These are phyloP conservation scores for Matsumyia berberina DNA, from an alignment of 2,888 invertebrate genomes.

Conservation along the genomic window DNA sequence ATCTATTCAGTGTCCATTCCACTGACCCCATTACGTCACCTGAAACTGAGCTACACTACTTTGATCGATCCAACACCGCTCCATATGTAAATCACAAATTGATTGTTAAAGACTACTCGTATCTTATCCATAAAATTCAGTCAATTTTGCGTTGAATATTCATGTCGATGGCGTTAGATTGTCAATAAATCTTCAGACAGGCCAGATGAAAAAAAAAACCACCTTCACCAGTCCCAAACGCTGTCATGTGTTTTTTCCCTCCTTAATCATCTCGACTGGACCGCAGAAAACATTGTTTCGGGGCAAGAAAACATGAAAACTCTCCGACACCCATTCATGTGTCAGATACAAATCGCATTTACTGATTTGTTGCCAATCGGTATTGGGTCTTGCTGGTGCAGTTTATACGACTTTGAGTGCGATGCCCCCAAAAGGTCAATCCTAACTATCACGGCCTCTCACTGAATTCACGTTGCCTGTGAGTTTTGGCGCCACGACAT, in stretches of 20 bases:
- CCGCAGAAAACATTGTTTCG: not conserved
- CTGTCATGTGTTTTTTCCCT: not conserved
- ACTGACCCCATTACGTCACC: slow-evolving; percentile 37
- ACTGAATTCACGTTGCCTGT: slow-evolving; percentile 2
- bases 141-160: slow-evolving; percentile 30
- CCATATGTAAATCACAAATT: slow-evolving; percentile 40
- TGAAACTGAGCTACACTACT: slow-evolving; percentile 21
- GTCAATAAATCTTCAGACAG: slow-evolving; percentile 34
- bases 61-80: slow-evolving; percentile 14
- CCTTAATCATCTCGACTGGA: slow-evolving; percentile 20
- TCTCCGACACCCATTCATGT: slow-evolving; percentile 54
- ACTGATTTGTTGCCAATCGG: slow-evolving; percentile 57
- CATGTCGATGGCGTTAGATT: slow-evolving; percentile 40
- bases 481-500: slow-evolving; percentile 50
- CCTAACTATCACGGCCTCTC: slow-evolving; percentile 16
- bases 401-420: not conserved
- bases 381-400: slow-evolving; percentile 20
- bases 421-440: slow-evolving; percentile 54
- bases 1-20: not conserved
- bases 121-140: slow-evolving; percentile 20
- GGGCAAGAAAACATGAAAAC: slow-evolving; percentile 28
- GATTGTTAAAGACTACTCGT: slow-evolving; percentile 6
- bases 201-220: slow-evolving; percentile 12
- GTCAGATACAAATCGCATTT: slow-evolving; percentile 66
- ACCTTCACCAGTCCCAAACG: not conserved